phyloP scores from a whole-genome alignment of 2,797 vertebrate species.

The Hyperoplus immaculatus region DNA sequence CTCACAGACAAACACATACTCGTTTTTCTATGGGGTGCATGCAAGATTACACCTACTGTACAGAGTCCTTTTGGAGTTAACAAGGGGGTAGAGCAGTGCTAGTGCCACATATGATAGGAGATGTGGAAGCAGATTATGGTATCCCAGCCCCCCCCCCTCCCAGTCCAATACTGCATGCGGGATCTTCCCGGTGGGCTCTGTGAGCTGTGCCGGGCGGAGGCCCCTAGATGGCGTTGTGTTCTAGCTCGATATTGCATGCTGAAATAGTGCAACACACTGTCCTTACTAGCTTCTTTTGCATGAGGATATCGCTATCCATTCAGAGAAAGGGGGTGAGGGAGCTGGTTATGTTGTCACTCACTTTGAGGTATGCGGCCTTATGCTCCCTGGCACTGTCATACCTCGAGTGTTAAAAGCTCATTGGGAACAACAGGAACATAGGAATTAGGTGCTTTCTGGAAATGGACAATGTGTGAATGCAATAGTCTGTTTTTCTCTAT shows the following conservation, averaged over 20 bases:
- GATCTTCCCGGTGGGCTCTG: constrained; percentile 73
- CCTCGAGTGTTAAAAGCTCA: constrained; percentile 21
- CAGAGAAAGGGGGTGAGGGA: constrained; percentile 57
- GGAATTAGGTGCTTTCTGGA: constrained; percentile 33
- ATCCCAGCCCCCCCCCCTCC: constrained; percentile 52
- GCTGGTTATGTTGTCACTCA: constrained; percentile 50
- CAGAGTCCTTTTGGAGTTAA: constrained; percentile 73
- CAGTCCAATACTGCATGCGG: constrained; percentile 85
- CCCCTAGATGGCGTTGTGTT: constrained; percentile 84
- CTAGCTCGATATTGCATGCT: constrained; percentile 89
- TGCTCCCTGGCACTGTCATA: constrained; percentile 67
- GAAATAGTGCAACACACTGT: constrained; percentile 85
- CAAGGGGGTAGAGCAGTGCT: constrained; percentile 49
- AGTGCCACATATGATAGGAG: constrained; percentile 49
- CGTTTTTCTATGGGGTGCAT: constrained; percentile 77
- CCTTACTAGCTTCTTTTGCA: constrained; percentile 86
- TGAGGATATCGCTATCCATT: constrained; percentile 83
- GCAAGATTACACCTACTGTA: constrained; percentile 77
- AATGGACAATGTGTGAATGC: constrained; percentile 34
- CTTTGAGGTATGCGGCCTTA: constrained; percentile 60
- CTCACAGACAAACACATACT: constrained; percentile 36
- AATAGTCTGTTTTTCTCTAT: constrained; percentile 39
- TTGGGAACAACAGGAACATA: constrained; percentile 14
- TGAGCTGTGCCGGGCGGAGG: constrained; percentile 75
- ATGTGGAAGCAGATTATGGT: constrained; percentile 66